These are phyloP conservation scores for Drosophila arizonae DNA, from an alignment of 1,140 invertebrate species.

Conservation along the genomic window DNA sequence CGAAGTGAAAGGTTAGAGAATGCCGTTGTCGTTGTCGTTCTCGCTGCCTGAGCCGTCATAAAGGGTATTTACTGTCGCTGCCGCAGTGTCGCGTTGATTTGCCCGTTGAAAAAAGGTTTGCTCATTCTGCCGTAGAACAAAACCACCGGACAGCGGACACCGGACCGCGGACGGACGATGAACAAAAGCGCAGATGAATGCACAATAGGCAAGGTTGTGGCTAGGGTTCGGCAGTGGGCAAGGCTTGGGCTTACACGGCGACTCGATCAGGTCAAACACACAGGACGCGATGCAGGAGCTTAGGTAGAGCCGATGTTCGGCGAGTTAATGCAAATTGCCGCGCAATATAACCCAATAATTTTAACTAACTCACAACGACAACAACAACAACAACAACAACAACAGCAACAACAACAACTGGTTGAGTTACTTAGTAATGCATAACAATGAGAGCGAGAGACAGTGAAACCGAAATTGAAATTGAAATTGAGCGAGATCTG, in stretches of 20 bases:
- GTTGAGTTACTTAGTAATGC: constrained; percentile 60
- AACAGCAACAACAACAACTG: constrained; percentile 8
- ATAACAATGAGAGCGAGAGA: constrained; percentile 53
- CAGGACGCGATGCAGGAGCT: neutral
- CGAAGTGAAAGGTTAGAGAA: constrained; percentile 43
- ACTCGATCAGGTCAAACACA: constrained; percentile 44
- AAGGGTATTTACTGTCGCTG: constrained; percentile 80
- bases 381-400: constrained; percentile 18
- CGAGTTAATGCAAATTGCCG: constrained; percentile 81
- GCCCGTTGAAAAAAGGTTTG: constrained; percentile 44
- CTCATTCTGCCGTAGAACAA: constrained; percentile 46
- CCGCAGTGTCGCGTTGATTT: constrained; percentile 60
- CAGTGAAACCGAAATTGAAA: constrained; percentile 4
- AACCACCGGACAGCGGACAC: constrained; percentile 24
- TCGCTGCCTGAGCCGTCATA: constrained; percentile 46
- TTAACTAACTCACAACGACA: constrained; percentile 65
- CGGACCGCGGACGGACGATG: constrained; percentile 1
- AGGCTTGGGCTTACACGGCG: constrained; percentile 58
- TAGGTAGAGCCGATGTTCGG: constrained; percentile 27
- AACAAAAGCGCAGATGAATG: constrained; percentile 57
- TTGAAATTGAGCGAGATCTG: constrained; percentile 3
- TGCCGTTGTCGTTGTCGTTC: neutral
- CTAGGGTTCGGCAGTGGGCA: constrained; percentile 60
- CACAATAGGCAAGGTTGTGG: constrained; percentile 80
- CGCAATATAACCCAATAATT: constrained; percentile 82